These are phyloP conservation scores for Thamnophis sirtalis DNA, from an alignment of 2,113 vertebrate species.

Conservation along the genomic window DNA sequence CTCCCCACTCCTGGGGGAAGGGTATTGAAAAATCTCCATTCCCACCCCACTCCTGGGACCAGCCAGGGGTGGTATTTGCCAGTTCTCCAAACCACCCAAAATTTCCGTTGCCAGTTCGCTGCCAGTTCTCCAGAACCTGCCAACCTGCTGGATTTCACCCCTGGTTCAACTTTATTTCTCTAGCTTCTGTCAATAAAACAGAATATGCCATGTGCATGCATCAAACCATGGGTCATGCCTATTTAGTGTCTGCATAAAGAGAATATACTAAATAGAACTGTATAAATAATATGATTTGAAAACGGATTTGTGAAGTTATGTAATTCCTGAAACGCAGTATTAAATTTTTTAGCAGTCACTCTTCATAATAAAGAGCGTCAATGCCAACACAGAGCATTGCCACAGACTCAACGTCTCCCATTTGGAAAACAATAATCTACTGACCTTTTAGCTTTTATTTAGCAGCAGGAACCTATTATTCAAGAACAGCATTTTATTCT, in stretches of 20 bases:
- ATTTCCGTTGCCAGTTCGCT: too few relatives aligned
- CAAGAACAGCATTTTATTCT: constrained; percentile 46
- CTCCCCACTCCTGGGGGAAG: too few relatives aligned
- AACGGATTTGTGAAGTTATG: constrained; percentile 5
- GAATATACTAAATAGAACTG: constrained; percentile 50
- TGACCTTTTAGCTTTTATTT: constrained; percentile 54
- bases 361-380: constrained; percentile 33
- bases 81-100: too few relatives aligned
- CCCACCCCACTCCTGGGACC: too few relatives aligned
- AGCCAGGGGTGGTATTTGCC: too few relatives aligned
- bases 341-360: constrained; percentile 57
- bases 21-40: too few relatives aligned
- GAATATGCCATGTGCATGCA: not conserved
- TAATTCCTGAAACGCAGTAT: constrained; percentile 49
- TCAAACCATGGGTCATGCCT: constrained; percentile 27
- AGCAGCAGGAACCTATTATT: constrained; percentile 55
- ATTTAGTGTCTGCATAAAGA: constrained; percentile 34
- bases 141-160: too few relatives aligned
- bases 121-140: too few relatives aligned
- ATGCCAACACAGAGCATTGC: constrained; percentile 40
- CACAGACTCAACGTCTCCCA: constrained; percentile 53
- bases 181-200: constrained; percentile 14
- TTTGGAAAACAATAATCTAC: constrained; percentile 57
- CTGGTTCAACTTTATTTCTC: not conserved
- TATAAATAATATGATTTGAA: constrained; percentile 31